phyloP scores from a whole-genome alignment of 2,797 vertebrate genomes.

The Oreochromis grahami region DNA sequence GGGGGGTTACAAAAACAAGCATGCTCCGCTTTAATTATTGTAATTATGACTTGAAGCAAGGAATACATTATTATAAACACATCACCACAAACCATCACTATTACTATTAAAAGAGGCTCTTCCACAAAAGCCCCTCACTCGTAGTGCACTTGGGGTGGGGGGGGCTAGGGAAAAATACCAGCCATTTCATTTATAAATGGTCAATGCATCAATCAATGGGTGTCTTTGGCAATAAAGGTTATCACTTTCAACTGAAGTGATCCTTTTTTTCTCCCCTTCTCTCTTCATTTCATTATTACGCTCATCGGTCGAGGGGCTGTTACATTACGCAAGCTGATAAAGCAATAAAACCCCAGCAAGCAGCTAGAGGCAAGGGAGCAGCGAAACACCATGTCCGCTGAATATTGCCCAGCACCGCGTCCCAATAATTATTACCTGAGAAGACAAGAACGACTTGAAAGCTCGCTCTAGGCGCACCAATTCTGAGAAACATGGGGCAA shows the following conservation, averaged over 20 bases:
- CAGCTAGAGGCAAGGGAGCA: background rate
- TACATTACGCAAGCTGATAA: background rate
- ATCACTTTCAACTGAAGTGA: background rate
- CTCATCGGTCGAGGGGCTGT: background rate
- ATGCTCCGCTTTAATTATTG: conserved; percentile 75
- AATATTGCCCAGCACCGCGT: background rate
- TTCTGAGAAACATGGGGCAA: background rate
- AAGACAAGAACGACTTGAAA: background rate
- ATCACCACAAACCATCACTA: conserved; percentile 36
- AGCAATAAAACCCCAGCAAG: background rate
- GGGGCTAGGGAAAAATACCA: background rate
- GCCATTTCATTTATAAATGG: background rate
- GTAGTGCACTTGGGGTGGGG: background rate
- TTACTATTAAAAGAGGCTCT: conserved; percentile 25
- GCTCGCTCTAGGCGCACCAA: background rate
- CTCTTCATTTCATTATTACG: background rate
- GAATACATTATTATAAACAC: conserved; percentile 64
- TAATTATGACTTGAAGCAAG: conserved; percentile 72
- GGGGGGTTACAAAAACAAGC: conserved; percentile 56
- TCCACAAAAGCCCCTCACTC: conserved; percentile 18
- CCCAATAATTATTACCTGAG: conserved; percentile 18
- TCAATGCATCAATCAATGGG: background rate
- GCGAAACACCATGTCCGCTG: background rate
- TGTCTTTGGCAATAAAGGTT: background rate
- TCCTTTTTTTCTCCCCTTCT: background rate